Base-by-base conservation (phyloP, 2,888 invertebrate species). In the Apamea epomidion region DNA sequence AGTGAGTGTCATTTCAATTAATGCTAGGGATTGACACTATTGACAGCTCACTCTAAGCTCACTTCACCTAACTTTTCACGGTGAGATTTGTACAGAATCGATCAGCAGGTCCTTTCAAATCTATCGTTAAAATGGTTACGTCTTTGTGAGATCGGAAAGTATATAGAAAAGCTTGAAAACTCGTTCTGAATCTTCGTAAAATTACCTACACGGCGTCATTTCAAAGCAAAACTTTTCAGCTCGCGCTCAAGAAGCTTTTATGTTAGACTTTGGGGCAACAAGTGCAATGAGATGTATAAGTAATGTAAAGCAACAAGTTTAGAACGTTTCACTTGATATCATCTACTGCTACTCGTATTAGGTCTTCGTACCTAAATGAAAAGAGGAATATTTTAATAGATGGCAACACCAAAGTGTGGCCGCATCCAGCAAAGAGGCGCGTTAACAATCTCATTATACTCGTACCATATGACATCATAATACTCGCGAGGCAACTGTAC, bases 251-350 rank as follows among this genome's bases (percentile, higher is more conserved):
- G 16, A 69, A 70, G 32, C 45, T 80, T 73, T 64, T 45, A 73
- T 60, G 58, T 51, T n/a, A 37, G 21, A 54, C 67, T 58, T 84
- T 42, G 37, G 54, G n/a, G 45, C 70, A 81, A 76, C 85, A 58
- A 84, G 74, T 84, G 65, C 76, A 64, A 76, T 74, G 54, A 74
- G 62, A 32, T 37, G 62, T 45, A 54, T 73, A 64, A 2, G 14
- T 48, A 48, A 67, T 64, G 64, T 67, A 48, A 67, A 74, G 65
- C 29, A 76, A 84, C 76, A 54, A 70, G 54, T 37, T 80, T 48
- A 64, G 18, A 84, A 69, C 25, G 7, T 69, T 70, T 32, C 54
- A 54, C 60, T 65, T 37, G 70, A 65, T 32, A 45, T 14, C 29
- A 58, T 58, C 16, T 18, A 54, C 21, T 58, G 10, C 25, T 37